Evolutionary conservation across 37 sponge, comb jelly and placozoan genomes (phyloP).

Genomic region (Amphimedon queenslandica): DNA sequence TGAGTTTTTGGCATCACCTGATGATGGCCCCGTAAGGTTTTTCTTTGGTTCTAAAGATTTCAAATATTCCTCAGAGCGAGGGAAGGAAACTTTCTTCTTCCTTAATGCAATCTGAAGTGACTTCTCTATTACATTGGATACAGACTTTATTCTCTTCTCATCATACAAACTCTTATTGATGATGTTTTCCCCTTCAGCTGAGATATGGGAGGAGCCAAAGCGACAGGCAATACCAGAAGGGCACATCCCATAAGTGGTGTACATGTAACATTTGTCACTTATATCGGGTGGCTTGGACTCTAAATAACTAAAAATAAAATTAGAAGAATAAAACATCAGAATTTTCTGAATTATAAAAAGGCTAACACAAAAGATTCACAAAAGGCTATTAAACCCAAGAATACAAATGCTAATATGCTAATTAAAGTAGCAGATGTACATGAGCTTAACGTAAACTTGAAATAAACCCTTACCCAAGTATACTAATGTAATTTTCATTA

Average conservation of each 20-base stretch:
- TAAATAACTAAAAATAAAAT: constrained; percentile 47
- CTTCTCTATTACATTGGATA: constrained; percentile 33
- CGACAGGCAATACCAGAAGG: constrained; percentile 84
- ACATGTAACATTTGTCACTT: constrained; percentile 66
- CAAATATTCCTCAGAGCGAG: constrained; percentile 31
- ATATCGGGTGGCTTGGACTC: constrained; percentile 74
- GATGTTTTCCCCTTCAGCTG: constrained; percentile 51
- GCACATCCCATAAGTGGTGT: constrained; percentile 65
- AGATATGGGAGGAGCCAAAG: constrained; percentile 62
- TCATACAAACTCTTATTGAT: constrained; percentile 37
- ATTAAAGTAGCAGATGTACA: no score
- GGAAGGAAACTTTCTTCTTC: constrained; percentile 42
- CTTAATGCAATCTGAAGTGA: constrained; percentile 50
- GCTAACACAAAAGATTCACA: no score
- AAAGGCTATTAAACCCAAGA: no score
- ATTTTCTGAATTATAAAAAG: no score
- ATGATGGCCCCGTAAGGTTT: no score
- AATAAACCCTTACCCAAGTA: no score
- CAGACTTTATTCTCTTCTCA: neutral
- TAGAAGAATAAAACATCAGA: no score
- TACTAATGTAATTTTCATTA: no score
- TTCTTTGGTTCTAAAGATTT: no score
- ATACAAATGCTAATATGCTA: no score
- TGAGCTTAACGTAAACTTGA: no score
- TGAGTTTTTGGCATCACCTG: no score